A percentile compares a stretch with the other conserved stretches of the same genome.
These are phyloP conservation scores for Apamea epomidion DNA, from an alignment of 2,888 invertebrate species.

Conservation along the genomic window DNA sequence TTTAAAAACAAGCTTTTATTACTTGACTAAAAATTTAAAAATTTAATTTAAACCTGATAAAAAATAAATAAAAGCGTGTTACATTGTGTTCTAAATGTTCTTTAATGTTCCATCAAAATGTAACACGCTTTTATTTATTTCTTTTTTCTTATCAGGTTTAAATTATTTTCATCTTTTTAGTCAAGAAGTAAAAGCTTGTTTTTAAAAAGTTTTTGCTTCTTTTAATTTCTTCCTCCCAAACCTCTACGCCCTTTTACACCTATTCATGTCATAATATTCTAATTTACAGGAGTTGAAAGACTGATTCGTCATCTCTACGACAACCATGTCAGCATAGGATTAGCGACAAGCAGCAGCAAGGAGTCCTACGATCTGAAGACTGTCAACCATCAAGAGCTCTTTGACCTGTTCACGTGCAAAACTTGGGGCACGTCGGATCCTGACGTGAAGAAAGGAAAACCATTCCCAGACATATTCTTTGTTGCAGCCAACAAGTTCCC, in stretches of 20 bases:
- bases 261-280: background rate
- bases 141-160: too few relatives aligned
- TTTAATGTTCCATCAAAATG: too few relatives aligned
- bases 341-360: constrained; percentile 96
- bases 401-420: constrained; percentile 92
- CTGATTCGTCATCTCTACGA: constrained; percentile 93
- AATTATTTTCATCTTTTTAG: too few relatives aligned
- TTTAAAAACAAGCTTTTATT: too few relatives aligned
- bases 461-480: constrained; percentile 96
- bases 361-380: constrained; percentile 94
- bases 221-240: background rate
- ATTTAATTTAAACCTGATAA: too few relatives aligned
- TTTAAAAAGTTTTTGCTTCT: too few relatives aligned
- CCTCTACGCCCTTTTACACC: background rate
- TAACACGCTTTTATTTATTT: too few relatives aligned
- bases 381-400: constrained; percentile 92
- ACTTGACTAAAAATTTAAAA: too few relatives aligned
- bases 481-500: constrained; percentile 94
- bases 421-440: constrained; percentile 96
- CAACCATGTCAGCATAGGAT: constrained; percentile 94
- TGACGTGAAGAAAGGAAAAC: constrained; percentile 96
- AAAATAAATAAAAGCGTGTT: too few relatives aligned
- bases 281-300: constrained; percentile 92
- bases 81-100: too few relatives aligned
- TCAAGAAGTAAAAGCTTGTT: too few relatives aligned